Evolutionary conservation across 1,140 invertebrate species (phyloP).

Genomic region (Riptortus pedestris): DNA sequence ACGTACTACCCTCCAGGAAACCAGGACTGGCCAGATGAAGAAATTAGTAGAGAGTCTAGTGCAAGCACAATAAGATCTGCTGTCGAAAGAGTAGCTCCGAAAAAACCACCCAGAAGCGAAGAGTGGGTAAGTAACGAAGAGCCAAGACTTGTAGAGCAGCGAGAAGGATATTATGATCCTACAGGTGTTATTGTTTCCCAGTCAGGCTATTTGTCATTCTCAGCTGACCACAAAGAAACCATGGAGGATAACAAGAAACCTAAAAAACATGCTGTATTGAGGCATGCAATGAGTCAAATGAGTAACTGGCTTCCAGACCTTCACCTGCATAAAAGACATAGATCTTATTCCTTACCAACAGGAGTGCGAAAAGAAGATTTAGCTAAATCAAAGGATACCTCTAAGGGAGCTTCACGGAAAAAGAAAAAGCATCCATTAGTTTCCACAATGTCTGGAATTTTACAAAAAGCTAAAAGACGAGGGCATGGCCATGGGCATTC

Average conservation of each 20-base stretch:
- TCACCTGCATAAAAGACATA: slow-evolving; percentile 54
- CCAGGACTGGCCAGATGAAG: not conserved
- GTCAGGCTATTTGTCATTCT: slow-evolving; percentile 69
- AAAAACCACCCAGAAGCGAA: slow-evolving; percentile 12
- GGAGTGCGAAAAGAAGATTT: slow-evolving; percentile 51
- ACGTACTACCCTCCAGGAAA: slow-evolving; percentile 56
- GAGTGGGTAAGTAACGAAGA: slow-evolving; percentile 4
- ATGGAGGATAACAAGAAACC: slow-evolving; percentile 48
- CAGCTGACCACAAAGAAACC: slow-evolving; percentile 49
- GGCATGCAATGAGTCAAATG: slow-evolving; percentile 68
- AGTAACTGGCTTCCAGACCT: slow-evolving; percentile 71
- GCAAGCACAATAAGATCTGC: not conserved
- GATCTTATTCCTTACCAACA: slow-evolving; percentile 68
- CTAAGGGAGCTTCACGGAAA: slow-evolving; percentile 39
- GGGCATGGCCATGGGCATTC: slow-evolving; percentile 47
- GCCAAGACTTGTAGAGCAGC: not conserved
- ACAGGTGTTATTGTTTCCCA: slow-evolving; percentile 61
- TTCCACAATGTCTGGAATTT: slow-evolving; percentile 64
- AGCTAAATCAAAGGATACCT: slow-evolving; percentile 33
- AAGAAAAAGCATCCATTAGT: slow-evolving; percentile 68
- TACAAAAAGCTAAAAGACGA: slow-evolving; percentile 65
- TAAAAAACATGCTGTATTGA: slow-evolving; percentile 55
- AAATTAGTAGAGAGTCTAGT: not conserved
- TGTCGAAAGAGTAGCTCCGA: not conserved
- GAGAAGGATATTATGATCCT: slow-evolving; percentile 39